Evolutionary conservation across 2,113 vertebrate species (phyloP), one percentile per base, ranked within the genome.

Genomic region (Mellivora capensis): DNA sequence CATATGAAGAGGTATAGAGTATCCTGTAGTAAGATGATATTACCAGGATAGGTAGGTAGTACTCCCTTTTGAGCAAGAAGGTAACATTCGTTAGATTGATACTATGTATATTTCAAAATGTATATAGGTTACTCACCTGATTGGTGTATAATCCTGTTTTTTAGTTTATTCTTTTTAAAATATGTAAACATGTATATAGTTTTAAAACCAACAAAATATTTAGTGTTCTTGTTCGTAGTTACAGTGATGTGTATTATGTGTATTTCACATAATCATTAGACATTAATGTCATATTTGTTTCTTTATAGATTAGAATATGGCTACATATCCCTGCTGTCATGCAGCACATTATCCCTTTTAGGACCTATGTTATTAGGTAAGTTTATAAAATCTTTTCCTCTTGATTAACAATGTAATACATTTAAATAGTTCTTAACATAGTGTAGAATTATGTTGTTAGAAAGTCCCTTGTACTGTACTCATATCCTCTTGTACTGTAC

Each of bases 301-400:
- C 94, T 94, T 97, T 98, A 54, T 98, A 99, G 99, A 99, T 99
- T 99, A 99, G 99, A 98, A 99, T 99, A 99, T 99, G 99, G 99
- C 98, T 99, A 96, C 99, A 99, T 99, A 99, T 99, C 97, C 99
- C 99, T 96, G 99, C 99, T 92, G 99, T 99, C 98, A 99, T 99
- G 99, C 99, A 99, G 98, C 99, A 99, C 98, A 99, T 99, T 98
- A 99, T 99, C 97, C 99, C 99, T 76, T 99, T 99, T 99, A 99
- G 99, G 98, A 99, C 99, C 52, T 99, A 99, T 0, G 99, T 99
- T 96, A 99, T 99, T 98, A 99, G 99, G 99, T 99, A 98, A 98
- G 97, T 97, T 95, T 49, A 79, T 54, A 80, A 87, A 87, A 57
- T 87, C 23, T 81, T n/a, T 72, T 74, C 34, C 61, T 13, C 29